phyloP scores from a whole-genome alignment of 1,140 invertebrate species.

The Heliothis virescens region DNA sequence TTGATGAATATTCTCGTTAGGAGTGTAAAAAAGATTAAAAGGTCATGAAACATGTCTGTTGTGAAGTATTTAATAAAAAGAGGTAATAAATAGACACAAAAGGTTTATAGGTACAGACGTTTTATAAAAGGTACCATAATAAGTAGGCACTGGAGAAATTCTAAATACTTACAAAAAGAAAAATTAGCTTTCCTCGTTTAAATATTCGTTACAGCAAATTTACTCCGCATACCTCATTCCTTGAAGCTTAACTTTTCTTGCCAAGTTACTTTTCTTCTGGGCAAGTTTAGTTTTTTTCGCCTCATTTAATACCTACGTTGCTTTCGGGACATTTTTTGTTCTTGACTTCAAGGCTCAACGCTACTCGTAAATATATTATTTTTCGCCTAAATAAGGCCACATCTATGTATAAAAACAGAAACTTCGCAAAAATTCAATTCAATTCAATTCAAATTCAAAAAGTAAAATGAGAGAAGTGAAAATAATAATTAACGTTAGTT shows the following conservation, averaged over 20 bases:
- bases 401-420: too few relatives aligned
- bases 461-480: neutral
- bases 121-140: neutral
- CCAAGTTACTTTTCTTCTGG: slow-evolving; percentile 46
- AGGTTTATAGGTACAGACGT: neutral
- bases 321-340: slow-evolving; percentile 35
- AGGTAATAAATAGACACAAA: neutral
- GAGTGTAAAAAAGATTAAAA: too few relatives aligned
- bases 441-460: neutral
- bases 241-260: slow-evolving; percentile 47
- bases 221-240: slow-evolving; percentile 48
- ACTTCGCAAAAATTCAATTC: neutral
- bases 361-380: neutral
- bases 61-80: neutral
- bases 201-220: slow-evolving; percentile 51
- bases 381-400: neutral
- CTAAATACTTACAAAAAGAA: slow-evolving; percentile 2
- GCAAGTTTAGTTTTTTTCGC: slow-evolving; percentile 46
- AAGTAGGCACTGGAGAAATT: slow-evolving; percentile 2
- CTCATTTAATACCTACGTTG: slow-evolving; percentile 42
- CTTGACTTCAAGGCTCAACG: neutral
- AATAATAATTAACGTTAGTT: neutral
- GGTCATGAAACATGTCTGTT: too few relatives aligned
- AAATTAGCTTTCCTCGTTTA: slow-evolving; percentile 32
- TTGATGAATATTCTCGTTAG: too few relatives aligned